Conservation (phyloP, 2,888 invertebrate genomes). For the Drosophila pegasa region DNA sequence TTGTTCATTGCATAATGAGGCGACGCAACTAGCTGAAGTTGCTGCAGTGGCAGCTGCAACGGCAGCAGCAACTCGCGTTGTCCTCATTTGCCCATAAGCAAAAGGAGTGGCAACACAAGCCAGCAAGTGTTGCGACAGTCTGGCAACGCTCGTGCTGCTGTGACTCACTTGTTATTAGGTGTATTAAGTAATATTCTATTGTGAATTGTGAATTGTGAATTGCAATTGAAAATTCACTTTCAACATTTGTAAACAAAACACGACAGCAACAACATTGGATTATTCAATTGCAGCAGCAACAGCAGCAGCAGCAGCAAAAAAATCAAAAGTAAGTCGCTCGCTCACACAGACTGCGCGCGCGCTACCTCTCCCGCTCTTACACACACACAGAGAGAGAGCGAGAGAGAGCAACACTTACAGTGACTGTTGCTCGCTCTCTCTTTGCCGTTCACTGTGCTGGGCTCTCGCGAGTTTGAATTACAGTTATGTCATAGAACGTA, state of each 20-base stretch:
- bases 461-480: constrained; percentile 71
- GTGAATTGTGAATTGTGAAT: constrained; percentile 68
- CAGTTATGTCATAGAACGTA: constrained; percentile 79
- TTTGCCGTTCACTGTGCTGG: constrained; percentile 27
- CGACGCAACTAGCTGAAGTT: constrained; percentile 29
- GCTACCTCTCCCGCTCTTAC: constrained; percentile 24
- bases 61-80: constrained; percentile 35
- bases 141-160: constrained; percentile 41
- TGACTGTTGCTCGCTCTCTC: constrained; percentile 6
- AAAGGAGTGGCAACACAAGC: constrained; percentile 10
- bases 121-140: constrained; percentile 6
- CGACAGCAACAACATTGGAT: constrained; percentile 43
- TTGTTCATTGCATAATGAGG: constrained; percentile 73
- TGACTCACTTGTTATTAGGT: constrained; percentile 56
- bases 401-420: too few species aligned
- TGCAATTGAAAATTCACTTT: constrained; percentile 75
- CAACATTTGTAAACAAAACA: constrained; percentile 70
- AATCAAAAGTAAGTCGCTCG: constrained; percentile 74
- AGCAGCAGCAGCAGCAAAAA: constrained; percentile 34
- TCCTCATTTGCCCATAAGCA: constrained; percentile 47
- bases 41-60: constrained; percentile 31
- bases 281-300: constrained; percentile 66
- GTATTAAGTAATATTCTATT: constrained; percentile 79
- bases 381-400: too few species aligned
- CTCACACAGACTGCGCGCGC: constrained; percentile 38